Evolutionary conservation across 2,888 invertebrate genomes (phyloP).

Genomic region (Epirrhoe tristata): DNA sequence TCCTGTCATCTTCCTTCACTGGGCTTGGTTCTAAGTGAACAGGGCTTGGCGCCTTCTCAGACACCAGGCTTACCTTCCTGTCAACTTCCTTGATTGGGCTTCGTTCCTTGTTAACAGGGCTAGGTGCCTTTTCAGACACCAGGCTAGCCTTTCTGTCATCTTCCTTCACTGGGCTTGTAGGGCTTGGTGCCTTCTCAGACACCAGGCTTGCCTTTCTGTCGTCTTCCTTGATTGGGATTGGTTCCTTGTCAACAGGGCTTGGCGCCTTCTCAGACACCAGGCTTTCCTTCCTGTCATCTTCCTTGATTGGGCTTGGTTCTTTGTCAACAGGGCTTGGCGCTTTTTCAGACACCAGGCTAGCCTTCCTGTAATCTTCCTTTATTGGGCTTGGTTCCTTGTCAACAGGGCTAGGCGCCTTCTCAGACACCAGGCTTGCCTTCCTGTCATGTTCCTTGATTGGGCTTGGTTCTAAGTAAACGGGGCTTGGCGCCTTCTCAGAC

Average conservation of each 20-base stretch:
- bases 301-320: background rate
- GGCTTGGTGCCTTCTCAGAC: conserved; percentile 4
- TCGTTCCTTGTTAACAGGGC: conserved; percentile 21
- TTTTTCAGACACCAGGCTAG: conserved; percentile 33
- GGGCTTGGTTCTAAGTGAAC: background rate
- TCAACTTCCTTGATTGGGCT: conserved; percentile 29
- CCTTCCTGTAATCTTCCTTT: background rate
- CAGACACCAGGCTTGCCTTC: conserved; percentile 9
- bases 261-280: conserved; percentile 5
- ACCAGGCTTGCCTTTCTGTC: conserved; percentile 9
- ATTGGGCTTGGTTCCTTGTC: background rate
- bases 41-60: conserved; percentile 14
- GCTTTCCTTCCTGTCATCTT: conserved; percentile 23
- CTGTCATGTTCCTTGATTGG: background rate
- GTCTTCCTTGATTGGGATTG: conserved; percentile 18
- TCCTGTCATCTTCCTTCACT: conserved; percentile 1
- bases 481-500: conserved; percentile 7
- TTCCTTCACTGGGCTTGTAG: conserved; percentile 27
- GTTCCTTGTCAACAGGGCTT: background rate
- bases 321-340: conserved; percentile 24
- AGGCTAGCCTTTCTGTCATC: conserved; percentile 26
- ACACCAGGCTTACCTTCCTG: background rate
- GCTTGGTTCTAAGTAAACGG: background rate
- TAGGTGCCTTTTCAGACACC: conserved; percentile 27
- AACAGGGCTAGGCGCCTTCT: conserved; percentile 14